phyloP scores from a whole-genome alignment of 2,888 invertebrate species.

The Villa cingulata region DNA sequence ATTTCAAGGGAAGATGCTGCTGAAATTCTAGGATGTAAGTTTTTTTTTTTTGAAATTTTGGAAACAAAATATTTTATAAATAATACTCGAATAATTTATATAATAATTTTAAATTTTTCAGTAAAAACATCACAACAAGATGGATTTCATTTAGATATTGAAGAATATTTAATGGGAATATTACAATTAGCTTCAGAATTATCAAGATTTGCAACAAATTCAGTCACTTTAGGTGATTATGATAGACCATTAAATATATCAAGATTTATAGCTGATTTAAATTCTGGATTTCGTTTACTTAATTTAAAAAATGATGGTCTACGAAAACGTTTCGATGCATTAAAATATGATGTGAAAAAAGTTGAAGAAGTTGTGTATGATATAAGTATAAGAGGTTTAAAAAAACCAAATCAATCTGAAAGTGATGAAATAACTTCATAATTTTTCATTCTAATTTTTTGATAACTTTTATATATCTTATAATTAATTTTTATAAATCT shows the following conservation, averaged over 20 bases:
- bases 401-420: constrained; percentile 9
- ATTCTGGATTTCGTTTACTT: constrained; percentile 76
- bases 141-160: constrained; percentile 82
- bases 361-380: constrained; percentile 87
- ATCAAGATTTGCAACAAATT: constrained; percentile 69
- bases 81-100: neutral
- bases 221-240: constrained; percentile 74
- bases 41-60: neutral
- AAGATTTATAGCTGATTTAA: constrained; percentile 72
- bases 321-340: constrained; percentile 70
- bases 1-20: constrained; percentile 63
- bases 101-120: constrained; percentile 31
- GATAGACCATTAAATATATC: constrained; percentile 68
- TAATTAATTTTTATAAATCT: too few relatives aligned
- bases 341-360: constrained; percentile 88
- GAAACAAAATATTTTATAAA: neutral
- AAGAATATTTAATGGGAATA: constrained; percentile 78
- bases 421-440: too few relatives aligned
- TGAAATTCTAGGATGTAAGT: constrained; percentile 61
- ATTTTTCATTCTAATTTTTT: too few relatives aligned
- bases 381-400: constrained; percentile 64
- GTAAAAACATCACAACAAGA: constrained; percentile 50
- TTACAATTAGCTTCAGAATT: constrained; percentile 72
- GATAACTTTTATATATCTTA: too few relatives aligned
- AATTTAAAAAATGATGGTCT: constrained; percentile 84